Percentiles rank a stretch among this genome's conserved stretches.
Evolutionary conservation across 1,140 invertebrate genomes (phyloP).

Genomic region (Branchinecta lynchi): DNA sequence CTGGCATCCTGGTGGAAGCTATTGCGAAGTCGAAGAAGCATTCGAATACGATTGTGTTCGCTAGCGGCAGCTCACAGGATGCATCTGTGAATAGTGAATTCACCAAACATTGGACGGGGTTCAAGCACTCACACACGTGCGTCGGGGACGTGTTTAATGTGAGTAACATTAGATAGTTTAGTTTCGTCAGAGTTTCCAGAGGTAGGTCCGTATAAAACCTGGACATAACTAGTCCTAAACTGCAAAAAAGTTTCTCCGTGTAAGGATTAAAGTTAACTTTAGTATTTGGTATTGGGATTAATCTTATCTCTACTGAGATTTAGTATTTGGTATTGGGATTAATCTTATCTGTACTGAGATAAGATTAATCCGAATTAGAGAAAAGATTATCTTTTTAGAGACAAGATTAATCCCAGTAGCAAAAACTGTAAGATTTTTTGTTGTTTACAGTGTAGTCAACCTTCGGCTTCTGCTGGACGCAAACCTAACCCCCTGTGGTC

Average conservation of each 20-base stretch:
- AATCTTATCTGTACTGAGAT: no score
- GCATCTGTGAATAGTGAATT: constrained; percentile 32
- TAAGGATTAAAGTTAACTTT: no score
- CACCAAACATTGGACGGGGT: constrained; percentile 32
- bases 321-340: no score
- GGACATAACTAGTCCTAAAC: not conserved
- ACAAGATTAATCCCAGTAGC: no score
- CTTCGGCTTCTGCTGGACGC: not conserved
- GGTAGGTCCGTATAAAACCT: not conserved
- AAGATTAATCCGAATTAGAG: no score
- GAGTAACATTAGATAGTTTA: constrained; percentile 15
- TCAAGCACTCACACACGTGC: constrained; percentile 30
- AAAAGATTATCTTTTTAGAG: no score
- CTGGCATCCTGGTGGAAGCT: constrained; percentile 31
- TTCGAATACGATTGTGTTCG: constrained; percentile 32
- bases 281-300: no score
- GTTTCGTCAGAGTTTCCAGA: not conserved
- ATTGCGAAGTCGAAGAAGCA: constrained; percentile 29
- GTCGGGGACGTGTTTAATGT: constrained; percentile 33
- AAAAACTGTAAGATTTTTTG: no score
- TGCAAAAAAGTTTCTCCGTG: not conserved
- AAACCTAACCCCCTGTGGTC: no score
- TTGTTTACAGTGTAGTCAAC: no score
- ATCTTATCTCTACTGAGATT: no score
- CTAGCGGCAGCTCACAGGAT: constrained; percentile 30